Evolutionary conservation across 1,140 invertebrate genomes (phyloP).

Genomic region (Ganaspis sp.): DNA sequence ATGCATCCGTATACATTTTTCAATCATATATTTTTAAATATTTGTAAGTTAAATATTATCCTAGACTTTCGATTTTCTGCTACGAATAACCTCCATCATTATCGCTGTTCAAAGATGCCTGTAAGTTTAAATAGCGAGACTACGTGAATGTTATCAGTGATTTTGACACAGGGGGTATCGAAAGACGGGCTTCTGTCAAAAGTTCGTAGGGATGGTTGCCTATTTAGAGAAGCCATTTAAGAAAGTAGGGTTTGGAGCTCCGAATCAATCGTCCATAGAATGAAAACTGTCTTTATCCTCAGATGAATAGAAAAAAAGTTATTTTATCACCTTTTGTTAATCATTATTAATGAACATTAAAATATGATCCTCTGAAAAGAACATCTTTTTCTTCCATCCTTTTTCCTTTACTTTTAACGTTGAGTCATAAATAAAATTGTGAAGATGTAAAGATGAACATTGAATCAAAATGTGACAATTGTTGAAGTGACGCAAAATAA

Average conservation of each 20-base stretch:
- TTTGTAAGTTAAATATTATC: background rate
- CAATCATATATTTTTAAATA: no score
- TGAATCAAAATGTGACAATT: no score
- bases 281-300: background rate
- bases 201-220: background rate
- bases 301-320: background rate
- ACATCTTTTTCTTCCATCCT: background rate
- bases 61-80: background rate
- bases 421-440: no score
- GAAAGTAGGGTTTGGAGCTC: background rate
- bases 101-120: background rate
- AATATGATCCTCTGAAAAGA: background rate
- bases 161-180: background rate
- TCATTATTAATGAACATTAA: no score
- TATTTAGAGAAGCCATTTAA: background rate
- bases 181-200: conserved; percentile 12
- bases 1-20: no score
- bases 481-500: no score
- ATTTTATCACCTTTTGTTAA: background rate
- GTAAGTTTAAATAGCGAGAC: conserved; percentile 5
- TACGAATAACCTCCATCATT: background rate
- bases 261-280: background rate
- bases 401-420: background rate
- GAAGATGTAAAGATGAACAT: no score
- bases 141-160: conserved; percentile 6